A percentile compares a stretch with the other conserved stretches of the same genome.
Evolutionary conservation across 2,888 invertebrate genomes (phyloP).

Genomic region (Petrolisthes manimaculis): DNA sequence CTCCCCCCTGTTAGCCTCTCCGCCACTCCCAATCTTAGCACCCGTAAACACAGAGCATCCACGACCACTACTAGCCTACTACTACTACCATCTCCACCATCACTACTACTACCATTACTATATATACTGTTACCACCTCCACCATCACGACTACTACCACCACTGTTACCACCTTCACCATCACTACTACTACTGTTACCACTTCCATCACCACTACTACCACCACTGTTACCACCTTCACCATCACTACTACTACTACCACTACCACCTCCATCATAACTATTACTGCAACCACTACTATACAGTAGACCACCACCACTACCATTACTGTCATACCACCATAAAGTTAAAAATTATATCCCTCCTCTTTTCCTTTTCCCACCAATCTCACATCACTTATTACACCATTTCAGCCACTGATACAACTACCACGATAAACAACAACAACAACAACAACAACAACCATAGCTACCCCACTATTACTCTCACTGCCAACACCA

Average conservation of each 20-base stretch:
- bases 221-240: neutral
- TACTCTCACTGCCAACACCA: neutral
- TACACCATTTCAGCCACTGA: neutral
- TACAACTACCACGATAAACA: neutral
- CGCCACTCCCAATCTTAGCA: constrained; percentile 3
- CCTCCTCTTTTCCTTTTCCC: no score
- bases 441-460: neutral
- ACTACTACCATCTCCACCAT: neutral
- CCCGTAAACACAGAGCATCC: constrained; percentile 1
- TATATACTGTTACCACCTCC: neutral
- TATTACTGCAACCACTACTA: neutral
- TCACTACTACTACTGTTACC: neutral
- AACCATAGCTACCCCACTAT: neutral
- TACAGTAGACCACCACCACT: neutral
- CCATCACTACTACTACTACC: neutral
- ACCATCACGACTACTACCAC: neutral
- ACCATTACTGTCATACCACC: neutral
- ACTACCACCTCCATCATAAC: neutral
- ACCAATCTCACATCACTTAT: no score
- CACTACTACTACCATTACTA: neutral
- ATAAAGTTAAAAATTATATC: neutral
- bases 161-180: neutral
- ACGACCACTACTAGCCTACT: neutral
- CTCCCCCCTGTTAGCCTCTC: neutral
- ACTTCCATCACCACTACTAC: neutral